phyloP scores from a whole-genome alignment of 2,888 invertebrate genomes.

The Oscheius sp. region DNA sequence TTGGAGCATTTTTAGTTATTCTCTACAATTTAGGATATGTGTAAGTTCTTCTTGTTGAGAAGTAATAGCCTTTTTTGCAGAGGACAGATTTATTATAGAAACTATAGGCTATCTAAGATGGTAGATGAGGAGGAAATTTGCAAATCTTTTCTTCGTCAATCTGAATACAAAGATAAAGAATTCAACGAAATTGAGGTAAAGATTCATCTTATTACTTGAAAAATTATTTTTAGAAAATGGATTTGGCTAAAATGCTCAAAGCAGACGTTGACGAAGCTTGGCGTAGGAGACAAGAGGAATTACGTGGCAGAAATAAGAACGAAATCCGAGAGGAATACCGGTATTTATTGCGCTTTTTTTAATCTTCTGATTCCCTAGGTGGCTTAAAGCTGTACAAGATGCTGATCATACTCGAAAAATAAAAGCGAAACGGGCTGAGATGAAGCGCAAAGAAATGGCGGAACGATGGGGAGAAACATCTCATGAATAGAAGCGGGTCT shows the following conservation, averaged over 20 bases:
- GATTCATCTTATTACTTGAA: not conserved
- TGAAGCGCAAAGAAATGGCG: not conserved
- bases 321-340: conserved; percentile 59
- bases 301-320: conserved; percentile 38
- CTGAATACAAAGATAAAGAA: conserved; percentile 46
- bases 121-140: conserved; percentile 65
- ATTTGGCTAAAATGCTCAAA: conserved; percentile 53
- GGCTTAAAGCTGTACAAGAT: conserved; percentile 51
- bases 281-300: conserved; percentile 35
- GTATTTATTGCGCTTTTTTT: conserved; percentile 20
- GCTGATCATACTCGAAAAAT: conserved; percentile 38
- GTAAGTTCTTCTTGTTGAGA: conserved; percentile 38
- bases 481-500: too few species aligned
- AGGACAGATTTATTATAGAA: conserved; percentile 42
- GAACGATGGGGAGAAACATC: conserved; percentile 14
- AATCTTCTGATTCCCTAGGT: conserved; percentile 29
- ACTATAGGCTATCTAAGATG: conserved; percentile 51
- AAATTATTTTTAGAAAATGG: not conserved
- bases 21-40: conserved; percentile 61
- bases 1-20: conserved; percentile 51
- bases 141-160: conserved; percentile 60
- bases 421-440: conserved; percentile 39
- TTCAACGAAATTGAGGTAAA: conserved; percentile 49
- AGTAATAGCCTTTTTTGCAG: conserved; percentile 29
- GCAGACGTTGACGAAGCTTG: conserved; percentile 61